Percentiles rank a stretch among this genome's conserved stretches.
These are phyloP conservation scores for Entomobrya multifasciata DNA, from an alignment of 2,888 invertebrate genomes.

Conservation along the genomic window DNA sequence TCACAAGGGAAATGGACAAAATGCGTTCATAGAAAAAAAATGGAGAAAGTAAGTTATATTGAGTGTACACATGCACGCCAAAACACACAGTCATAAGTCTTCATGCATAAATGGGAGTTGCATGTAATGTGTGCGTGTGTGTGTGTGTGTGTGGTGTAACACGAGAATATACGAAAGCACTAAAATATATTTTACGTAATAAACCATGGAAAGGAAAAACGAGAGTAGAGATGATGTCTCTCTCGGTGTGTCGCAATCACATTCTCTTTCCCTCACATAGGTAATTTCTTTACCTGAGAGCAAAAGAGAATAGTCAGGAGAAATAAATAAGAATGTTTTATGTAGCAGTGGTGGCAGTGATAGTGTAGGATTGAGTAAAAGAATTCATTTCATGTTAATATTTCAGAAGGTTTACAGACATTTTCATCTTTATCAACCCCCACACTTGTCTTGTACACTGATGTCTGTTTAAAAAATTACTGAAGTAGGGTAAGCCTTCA, in stretches of 20 bases:
- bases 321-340: background rate
- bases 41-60: constrained; percentile 24
- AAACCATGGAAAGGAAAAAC: too few relatives aligned
- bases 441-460: too few relatives aligned
- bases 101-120: background rate
- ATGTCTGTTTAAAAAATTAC: too few relatives aligned
- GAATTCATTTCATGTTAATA: too few relatives aligned
- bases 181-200: too few relatives aligned
- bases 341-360: background rate
- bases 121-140: constrained; percentile 16
- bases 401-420: too few relatives aligned
- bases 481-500: too few relatives aligned
- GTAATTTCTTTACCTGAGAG: background rate
- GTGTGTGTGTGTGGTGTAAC: background rate
- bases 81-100: background rate
- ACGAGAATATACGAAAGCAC: too few relatives aligned
- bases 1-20: background rate
- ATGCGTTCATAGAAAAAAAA: constrained; percentile 11
- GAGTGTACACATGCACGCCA: background rate
- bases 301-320: background rate
- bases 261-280: background rate
- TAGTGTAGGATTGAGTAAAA: too few relatives aligned
- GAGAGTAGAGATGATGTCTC: too few relatives aligned
- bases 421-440: too few relatives aligned
- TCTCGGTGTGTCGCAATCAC: constrained; percentile 30